phyloP scores from a whole-genome alignment of 2,113 vertebrate species.

The Spizaetus ornatus region DNA sequence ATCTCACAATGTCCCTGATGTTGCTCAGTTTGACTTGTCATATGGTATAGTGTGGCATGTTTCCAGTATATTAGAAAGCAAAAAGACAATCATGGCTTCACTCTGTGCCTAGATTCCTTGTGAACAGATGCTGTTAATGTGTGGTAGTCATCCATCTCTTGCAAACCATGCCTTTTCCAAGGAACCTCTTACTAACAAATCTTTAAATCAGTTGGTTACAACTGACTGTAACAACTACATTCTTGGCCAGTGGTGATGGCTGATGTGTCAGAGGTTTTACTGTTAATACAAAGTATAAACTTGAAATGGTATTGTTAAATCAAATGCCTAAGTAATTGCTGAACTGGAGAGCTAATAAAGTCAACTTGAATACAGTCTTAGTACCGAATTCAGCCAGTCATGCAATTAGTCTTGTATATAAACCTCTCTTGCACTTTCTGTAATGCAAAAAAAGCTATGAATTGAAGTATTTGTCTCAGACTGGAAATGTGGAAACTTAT shows the following conservation, averaged over 20 bases:
- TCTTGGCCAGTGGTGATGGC: neutral
- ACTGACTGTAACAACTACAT: neutral
- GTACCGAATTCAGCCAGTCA: conserved; percentile 20
- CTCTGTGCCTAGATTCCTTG: neutral
- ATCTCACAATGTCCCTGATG: neutral
- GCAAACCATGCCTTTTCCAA: neutral
- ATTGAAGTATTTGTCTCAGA: conserved; percentile 71
- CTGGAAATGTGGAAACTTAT: conserved; percentile 74
- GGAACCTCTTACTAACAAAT: neutral
- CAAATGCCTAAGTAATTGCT: conserved; percentile 33
- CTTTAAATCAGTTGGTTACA: neutral
- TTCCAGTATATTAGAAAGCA: neutral
- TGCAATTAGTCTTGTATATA: conserved; percentile 60
- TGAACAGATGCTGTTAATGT: neutral
- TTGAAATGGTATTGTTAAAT: conserved; percentile 60
- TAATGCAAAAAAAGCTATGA: conserved; percentile 69
- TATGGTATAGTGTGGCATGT: neutral
- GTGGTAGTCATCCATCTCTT: neutral
- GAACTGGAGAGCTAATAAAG: conserved; percentile 42
- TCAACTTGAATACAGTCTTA: conserved; percentile 33
- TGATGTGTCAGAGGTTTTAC: conserved; percentile 21
- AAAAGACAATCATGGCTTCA: neutral
- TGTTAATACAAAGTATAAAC: conserved; percentile 46
- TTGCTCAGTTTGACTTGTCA: neutral
- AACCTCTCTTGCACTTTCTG: conserved; percentile 74